Evolutionary conservation across 2,797 vertebrate species (phyloP).

Genomic region (Cossypha caffra): DNA sequence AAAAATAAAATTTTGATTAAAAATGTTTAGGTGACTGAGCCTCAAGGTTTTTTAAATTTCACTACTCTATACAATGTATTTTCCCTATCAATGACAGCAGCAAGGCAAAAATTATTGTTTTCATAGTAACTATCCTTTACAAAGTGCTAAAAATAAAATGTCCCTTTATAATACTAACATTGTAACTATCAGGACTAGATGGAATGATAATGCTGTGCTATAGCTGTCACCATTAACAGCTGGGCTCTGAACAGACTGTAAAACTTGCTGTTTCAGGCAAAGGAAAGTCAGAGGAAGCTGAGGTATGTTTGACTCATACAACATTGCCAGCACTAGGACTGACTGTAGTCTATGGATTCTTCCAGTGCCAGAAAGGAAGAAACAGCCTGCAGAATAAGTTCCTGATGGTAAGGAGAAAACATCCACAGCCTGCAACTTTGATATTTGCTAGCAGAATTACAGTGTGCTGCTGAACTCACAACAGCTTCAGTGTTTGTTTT

Average conservation of each 20-base stretch:
- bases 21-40: not conserved
- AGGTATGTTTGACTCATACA: not conserved
- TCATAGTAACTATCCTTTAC: not conserved
- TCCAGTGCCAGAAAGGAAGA: not conserved
- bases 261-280: not conserved
- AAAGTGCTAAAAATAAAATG: not conserved
- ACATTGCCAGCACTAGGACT: not conserved
- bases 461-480: not conserved
- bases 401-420: not conserved
- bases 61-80: not conserved
- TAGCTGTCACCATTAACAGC: not conserved
- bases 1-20: not conserved
- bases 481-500: not conserved
- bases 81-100: not conserved
- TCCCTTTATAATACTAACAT: not conserved
- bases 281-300: not conserved
- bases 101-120: not conserved
- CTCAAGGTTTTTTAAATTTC: not conserved
- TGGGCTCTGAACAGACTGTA: not conserved
- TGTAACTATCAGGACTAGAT: not conserved
- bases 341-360: not conserved
- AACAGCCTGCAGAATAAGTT: not conserved
- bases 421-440: not conserved
- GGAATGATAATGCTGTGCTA: not conserved
- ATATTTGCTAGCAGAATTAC: not conserved